Evolutionary conservation across 2,888 invertebrate species (phyloP).

Genomic region (Platerodrilus igneus): DNA sequence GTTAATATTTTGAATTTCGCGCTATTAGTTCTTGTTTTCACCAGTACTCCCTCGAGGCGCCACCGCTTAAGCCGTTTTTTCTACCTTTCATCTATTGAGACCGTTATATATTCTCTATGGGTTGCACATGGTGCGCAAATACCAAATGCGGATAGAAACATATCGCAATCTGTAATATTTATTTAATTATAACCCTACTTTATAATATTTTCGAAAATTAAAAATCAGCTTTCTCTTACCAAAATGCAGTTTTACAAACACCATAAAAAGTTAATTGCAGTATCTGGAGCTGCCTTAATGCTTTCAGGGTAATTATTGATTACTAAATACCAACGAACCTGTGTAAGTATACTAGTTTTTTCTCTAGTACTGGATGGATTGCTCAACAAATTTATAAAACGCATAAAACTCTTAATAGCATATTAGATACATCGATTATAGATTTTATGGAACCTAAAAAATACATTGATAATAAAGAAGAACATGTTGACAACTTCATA

Average conservation of each 20-base stretch:
- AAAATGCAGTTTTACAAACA: slow-evolving; percentile 19
- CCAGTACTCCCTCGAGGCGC: too few species aligned
- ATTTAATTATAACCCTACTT: too few species aligned
- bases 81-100: too few species aligned
- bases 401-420: slow-evolving; percentile 37
- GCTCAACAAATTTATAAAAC: slow-evolving; percentile 40
- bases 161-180: too few species aligned
- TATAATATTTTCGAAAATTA: too few species aligned
- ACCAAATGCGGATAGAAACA: too few species aligned
- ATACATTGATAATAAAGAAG: slow-evolving; percentile 11
- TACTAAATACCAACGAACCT: background rate
- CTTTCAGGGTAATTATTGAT: slow-evolving; percentile 11
- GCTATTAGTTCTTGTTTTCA: too few species aligned
- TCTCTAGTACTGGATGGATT: slow-evolving; percentile 32
- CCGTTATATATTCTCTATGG: too few species aligned
- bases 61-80: too few species aligned
- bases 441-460: slow-evolving; percentile 34
- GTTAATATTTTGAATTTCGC: too few species aligned
- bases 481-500: slow-evolving; percentile 18
- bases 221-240: too few species aligned
- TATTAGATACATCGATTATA: slow-evolving; percentile 42
- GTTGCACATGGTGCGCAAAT: too few species aligned
- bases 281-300: slow-evolving; percentile 12
- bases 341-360: background rate
- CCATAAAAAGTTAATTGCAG: slow-evolving; percentile 15